Percentiles rank a stretch among this genome's conserved stretches.
Evolutionary conservation across 2,113 vertebrate species (phyloP).

Genomic region (Grammomys surdaster): DNA sequence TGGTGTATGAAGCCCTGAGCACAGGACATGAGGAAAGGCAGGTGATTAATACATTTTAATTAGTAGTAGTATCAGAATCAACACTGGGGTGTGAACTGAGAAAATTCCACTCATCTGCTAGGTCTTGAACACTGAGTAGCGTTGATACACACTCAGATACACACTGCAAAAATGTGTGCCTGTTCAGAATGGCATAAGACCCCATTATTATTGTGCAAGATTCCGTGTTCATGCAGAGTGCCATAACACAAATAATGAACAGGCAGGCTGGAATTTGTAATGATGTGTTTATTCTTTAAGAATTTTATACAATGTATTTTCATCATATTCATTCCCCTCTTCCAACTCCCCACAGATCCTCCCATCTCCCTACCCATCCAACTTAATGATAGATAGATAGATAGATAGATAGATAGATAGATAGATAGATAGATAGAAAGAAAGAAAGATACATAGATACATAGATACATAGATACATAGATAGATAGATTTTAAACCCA

Average conservation of each 20-base stretch:
- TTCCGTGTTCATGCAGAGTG: not conserved
- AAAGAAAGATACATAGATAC: too few species aligned
- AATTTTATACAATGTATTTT: not conserved
- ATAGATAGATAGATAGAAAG: not conserved
- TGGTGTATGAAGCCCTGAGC: not conserved
- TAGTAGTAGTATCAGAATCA: constrained; percentile 29
- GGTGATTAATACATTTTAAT: not conserved
- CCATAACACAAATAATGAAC: not conserved
- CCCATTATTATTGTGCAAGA: not conserved
- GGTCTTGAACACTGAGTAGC: not conserved
- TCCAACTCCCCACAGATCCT: not conserved
- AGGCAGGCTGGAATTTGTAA: not conserved
- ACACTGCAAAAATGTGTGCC: not conserved
- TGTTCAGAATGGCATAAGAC: not conserved
- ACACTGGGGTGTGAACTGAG: not conserved
- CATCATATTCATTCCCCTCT: not conserved
- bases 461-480: too few species aligned
- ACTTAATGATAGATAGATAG: not conserved
- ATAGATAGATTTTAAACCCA: not conserved
- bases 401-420: too few species aligned
- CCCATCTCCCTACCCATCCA: not conserved
- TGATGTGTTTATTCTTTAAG: not conserved
- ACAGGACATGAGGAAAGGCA: not conserved
- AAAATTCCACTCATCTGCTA: not conserved
- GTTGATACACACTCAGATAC: not conserved